Percentiles rank a stretch among this genome's conserved stretches.
Evolutionary conservation across 2,113 vertebrate genomes (phyloP).

Genomic region (Falcunculus frontatus): DNA sequence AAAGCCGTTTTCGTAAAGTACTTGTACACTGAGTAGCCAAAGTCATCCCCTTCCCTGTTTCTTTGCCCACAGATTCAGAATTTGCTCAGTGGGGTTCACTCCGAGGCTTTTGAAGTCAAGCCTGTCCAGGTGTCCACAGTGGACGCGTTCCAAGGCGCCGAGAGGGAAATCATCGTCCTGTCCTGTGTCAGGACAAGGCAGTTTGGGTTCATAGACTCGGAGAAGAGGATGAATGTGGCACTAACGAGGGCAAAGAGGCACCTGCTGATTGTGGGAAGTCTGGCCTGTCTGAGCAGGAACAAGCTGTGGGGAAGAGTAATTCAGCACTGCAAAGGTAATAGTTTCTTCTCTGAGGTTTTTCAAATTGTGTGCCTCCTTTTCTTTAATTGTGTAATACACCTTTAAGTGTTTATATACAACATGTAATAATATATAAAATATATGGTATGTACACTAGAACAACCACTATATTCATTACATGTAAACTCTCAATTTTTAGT

Average conservation of each 20-base stretch:
- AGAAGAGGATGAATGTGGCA: slow-evolving; percentile 75
- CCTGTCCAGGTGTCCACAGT: slow-evolving; percentile 78
- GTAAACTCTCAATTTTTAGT: not conserved
- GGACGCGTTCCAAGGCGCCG: slow-evolving; percentile 80
- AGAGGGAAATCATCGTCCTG: slow-evolving; percentile 76
- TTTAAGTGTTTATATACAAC: too few relatives aligned
- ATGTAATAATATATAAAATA: not conserved
- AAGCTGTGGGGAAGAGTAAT: slow-evolving; percentile 74
- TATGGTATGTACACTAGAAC: too few relatives aligned
- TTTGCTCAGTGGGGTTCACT: slow-evolving; percentile 5
- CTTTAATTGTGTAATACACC: not conserved
- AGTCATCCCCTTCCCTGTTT: not conserved
- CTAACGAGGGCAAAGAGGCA: slow-evolving; percentile 77
- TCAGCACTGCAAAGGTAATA: slow-evolving; percentile 76
- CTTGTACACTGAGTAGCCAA: not conserved
- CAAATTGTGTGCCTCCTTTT: not conserved
- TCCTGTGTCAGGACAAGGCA: slow-evolving; percentile 78
- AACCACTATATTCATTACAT: not conserved
- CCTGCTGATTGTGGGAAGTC: slow-evolving; percentile 73
- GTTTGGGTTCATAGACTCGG: slow-evolving; percentile 77
- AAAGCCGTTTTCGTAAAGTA: not conserved
- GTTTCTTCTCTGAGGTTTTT: not conserved
- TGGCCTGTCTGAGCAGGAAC: slow-evolving; percentile 72
- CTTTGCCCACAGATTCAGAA: slow-evolving; percentile 56
- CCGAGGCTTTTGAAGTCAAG: not conserved